phyloP scores from a whole-genome alignment of 2,797 vertebrate species.

The Etheostoma perlongum region DNA sequence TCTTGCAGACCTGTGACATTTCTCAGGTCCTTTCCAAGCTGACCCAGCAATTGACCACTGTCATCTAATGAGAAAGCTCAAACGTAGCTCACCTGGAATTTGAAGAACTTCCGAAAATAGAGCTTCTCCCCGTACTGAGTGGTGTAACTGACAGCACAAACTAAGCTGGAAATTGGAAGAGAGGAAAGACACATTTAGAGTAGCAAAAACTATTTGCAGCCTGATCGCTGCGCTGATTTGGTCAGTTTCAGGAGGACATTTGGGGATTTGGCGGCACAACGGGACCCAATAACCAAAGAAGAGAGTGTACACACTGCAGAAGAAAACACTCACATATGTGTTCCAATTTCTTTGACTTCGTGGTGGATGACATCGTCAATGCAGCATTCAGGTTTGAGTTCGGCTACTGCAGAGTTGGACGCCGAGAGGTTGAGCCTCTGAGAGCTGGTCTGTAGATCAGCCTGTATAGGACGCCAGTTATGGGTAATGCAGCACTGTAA shows the following conservation, averaged over 20 bases:
- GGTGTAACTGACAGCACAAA: conserved; percentile 98
- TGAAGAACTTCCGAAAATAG: conserved; percentile 99
- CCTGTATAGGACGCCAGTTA: conserved; percentile 77
- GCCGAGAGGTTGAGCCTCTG: conserved; percentile 97
- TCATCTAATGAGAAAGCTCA: conserved; percentile 27
- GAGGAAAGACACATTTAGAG: background rate
- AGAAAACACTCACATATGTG: conserved; percentile 91
- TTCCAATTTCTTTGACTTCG: conserved; percentile 99
- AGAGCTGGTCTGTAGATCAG: conserved; percentile 98
- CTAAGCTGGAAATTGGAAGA: conserved; percentile 86
- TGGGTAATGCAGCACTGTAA: background rate
- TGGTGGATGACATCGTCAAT: conserved; percentile 99
- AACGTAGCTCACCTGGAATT: conserved; percentile 93
- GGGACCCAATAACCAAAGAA: background rate
- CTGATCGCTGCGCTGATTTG: background rate
- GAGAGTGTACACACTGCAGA: background rate
- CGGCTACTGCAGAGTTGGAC: conserved; percentile 92
- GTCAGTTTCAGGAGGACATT: background rate
- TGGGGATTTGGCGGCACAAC: background rate
- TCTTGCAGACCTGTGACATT: conserved; percentile 74
- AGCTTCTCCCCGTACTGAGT: conserved; percentile 96
- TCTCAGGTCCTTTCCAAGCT: conserved; percentile 62
- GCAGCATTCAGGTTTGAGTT: conserved; percentile 95
- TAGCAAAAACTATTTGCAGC: background rate
- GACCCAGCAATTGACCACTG: background rate